Evolutionary conservation across 2,888 invertebrate species (phyloP), one percentile per base, ranked within the genome.

Genomic region (Erebia ligea): DNA sequence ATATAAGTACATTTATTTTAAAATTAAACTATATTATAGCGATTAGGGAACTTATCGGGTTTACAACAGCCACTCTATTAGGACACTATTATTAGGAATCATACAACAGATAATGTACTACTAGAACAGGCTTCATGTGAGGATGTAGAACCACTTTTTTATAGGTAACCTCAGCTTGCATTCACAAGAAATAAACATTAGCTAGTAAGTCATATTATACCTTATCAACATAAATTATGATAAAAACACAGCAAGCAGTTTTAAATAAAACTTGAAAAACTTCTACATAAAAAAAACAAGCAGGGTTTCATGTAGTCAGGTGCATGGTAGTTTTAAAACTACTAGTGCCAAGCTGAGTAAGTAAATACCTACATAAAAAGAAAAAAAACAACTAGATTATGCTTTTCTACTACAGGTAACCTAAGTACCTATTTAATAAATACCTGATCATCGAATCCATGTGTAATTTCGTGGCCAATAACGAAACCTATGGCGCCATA

Each of bases 391-490:
- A n/a, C 45, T 45, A 11, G 45, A 45, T 45, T 1, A 45, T 3
- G 11, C 45, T 45, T 11, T 45, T 45, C 11, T 11, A 13, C 45
- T 45, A 45, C 13, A 11, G 3, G 4, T 45, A 40, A 6, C 8
- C 40, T 40, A 11, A 45, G 13, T 13, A 10, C 9, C 1, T 50
- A 54, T 17, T 15, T 8, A 17, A 42, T 15, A 50, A 11, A 56
- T 85, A 94, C 95, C 91, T 97, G 96, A 83, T 97, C 97, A 83
- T 97, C 97, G 81, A 98, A 98, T 11, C 97, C 97, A 83, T 98
- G 98, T 0, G 98, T 98, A 67, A 98, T 98, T 92, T 98, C 98
- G 84, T 98, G 98, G 0, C 98, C 98, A 81, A 98, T 98, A 3
- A 98, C 97, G 81, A 97, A 97, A 2, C 98, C 98, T 75, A 98